phyloP scores from a whole-genome alignment of 2,797 vertebrate genomes.

The Nasua narica region DNA sequence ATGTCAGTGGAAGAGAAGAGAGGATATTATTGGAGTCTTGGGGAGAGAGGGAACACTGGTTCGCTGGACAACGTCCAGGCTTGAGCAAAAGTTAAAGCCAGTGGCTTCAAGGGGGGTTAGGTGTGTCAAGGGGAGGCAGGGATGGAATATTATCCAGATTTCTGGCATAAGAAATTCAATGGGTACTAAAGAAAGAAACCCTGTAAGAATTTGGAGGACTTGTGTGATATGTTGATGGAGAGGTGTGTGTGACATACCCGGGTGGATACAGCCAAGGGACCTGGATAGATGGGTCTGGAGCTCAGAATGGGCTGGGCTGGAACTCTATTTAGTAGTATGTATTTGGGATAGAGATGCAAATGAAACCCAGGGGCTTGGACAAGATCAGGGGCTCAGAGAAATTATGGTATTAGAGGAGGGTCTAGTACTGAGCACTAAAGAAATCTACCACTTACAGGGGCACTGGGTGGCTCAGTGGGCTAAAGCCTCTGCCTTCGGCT shows the following conservation, averaged over 20 bases:
- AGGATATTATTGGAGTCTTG: neutral
- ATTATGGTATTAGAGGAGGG: neutral
- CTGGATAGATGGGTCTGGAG: neutral
- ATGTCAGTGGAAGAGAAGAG: neutral
- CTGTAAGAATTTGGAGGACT: neutral
- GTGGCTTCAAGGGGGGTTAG: neutral
- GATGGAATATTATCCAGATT: neutral
- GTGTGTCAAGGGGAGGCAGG: neutral
- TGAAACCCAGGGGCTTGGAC: neutral
- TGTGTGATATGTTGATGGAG: neutral
- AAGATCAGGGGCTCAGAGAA: neutral
- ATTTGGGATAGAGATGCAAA: neutral
- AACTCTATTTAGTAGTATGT: neutral
- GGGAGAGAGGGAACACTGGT: neutral
- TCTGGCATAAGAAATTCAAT: neutral
- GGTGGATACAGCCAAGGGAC: neutral
- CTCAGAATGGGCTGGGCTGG: neutral
- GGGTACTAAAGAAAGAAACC: neutral
- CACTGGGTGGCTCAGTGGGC: too few species aligned
- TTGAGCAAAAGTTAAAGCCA: neutral
- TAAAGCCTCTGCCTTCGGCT: too few species aligned
- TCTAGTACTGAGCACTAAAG: neutral
- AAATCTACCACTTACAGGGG: neutral
- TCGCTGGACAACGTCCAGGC: neutral
- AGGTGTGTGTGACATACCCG: neutral